Base-by-base conservation (phyloP, 2,888 invertebrate species). In the Theretra japonica region DNA sequence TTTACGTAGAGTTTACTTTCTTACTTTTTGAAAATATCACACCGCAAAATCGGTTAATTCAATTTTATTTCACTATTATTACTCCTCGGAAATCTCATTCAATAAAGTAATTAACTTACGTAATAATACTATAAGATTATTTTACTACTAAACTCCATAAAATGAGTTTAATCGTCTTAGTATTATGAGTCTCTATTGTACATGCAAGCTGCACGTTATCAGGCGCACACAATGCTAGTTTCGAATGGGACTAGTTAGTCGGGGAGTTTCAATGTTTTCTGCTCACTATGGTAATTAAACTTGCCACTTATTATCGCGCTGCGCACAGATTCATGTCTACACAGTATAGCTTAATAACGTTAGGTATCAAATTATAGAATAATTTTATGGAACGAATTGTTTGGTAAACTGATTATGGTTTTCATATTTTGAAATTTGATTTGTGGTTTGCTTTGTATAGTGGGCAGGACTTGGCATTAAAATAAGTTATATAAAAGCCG, bases 261-360 rank as follows among this genome's bases (percentile, higher is more conserved):
- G 75, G 75, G 72, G 77, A 88, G 83, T 88, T 87, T 77, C 75
- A 65, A 74, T 77, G 78, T 80, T 81, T 82, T 82, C 80, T 82
- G 70, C 79, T 76, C 82, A 83, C 86, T 83, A 83, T 79, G 79
- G 80, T 90, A 88, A 90, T 90, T 90, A 89, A 88, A 89, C 81
- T 87, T 84, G 78, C 77, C 79, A 84, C 65, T 65, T 65, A 62
- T 62, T 62, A 48, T 65, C 65, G 48, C 23, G 65, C 48, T 65
- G 23, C 21, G 65, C 65, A 48, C 41, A 65, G 65, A 65, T 65
- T 65, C 41, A 41, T 48, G 80, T 79, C 79, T 81, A 73, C 74
- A 72, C 60, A 71, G 53, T 41, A 70, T 73, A 69, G 23, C 30
- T 50, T 19, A 15, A 71, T 48, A 2, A 23, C 5, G 5, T 23